Evolutionary conservation across 2,113 vertebrate species (phyloP), one percentile per base, ranked within the genome.

Genomic region (Rana temporaria): DNA sequence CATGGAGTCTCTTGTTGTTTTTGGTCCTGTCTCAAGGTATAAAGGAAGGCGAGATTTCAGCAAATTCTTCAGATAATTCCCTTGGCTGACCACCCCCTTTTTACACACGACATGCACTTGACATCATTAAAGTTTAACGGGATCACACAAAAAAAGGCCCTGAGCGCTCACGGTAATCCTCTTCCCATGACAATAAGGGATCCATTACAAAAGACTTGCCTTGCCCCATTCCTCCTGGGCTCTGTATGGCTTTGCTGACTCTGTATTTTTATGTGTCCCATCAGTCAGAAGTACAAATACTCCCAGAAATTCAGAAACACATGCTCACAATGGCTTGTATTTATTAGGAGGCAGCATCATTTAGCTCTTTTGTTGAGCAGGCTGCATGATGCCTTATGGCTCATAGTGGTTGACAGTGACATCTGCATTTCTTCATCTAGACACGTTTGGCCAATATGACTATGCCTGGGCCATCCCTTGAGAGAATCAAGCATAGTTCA

Each of bases 71-170:
- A 60, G 71, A 76, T 68, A 48, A 83, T 66, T 71, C 55, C 56
- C 57, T 24, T 34, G 26, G 22, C 62, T 42, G 26, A 24, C 69
- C 48, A 22, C 59, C 80, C 52, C 32, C 32, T 73, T 65, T 74
- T 65, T 24, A 56, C 62, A 82, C 70, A 82, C 17, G 63, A 82
- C 80, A 66, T 56, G 62, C 80, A 82, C 80, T 82, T 82, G 80
- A 82, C 70, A 83, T 76, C 53, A 83, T 83, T 83, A 83, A 83
- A 83, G 30, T 83, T 83, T 83, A 83, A 83, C 81, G 73, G 81
- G 81, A 76, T 83, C 71, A 68, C 81, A 83, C 34, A 75, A 75
- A 48, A 68, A 76, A 76, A 56, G 80, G 17, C 81, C 80, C 70
- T 59, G 26, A 74, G 48, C 59, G 48, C 53, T 42, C 64, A 42